phyloP scores from a whole-genome alignment of 2,113 vertebrate species.

The Phalacrocorax pelagicus region DNA sequence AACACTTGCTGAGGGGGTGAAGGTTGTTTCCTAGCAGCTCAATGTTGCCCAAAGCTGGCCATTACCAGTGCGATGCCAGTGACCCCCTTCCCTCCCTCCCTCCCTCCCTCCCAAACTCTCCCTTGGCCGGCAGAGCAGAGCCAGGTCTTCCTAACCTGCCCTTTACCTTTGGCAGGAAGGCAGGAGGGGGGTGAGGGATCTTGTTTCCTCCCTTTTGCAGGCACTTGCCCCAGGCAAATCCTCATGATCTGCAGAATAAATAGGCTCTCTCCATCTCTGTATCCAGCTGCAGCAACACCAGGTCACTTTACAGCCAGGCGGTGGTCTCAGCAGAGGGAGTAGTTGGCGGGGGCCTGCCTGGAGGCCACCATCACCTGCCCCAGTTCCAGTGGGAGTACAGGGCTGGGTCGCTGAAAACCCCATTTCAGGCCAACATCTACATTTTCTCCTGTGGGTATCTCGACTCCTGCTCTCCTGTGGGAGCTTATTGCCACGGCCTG shows the following conservation, averaged over 20 bases:
- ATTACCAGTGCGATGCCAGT: neutral
- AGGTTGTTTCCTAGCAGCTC: neutral
- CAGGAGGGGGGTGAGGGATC: neutral
- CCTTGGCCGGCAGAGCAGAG: neutral
- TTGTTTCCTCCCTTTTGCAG: neutral
- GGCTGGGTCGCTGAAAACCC: neutral
- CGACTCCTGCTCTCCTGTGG: neutral
- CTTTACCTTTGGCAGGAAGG: conserved; percentile 1
- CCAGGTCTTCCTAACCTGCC: neutral
- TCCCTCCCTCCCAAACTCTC: neutral
- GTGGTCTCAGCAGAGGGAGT: neutral
- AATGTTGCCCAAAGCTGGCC: neutral
- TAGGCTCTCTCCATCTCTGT: neutral
- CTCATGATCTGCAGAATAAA: neutral
- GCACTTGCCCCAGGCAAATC: neutral
- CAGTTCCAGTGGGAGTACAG: neutral
- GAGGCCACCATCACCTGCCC: neutral
- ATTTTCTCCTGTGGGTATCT: neutral
- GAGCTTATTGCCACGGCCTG: accelerated
- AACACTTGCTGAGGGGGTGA: neutral
- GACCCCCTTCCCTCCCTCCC: neutral
- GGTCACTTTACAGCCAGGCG: accelerated
- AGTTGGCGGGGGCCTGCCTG: neutral
- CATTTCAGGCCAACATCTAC: neutral
- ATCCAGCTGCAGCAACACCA: conserved; percentile 6